Percentiles rank a stretch among this genome's conserved stretches.
Conservation (phyloP, 1,140 invertebrate genomes). For the Leptopilina clavipes region DNA sequence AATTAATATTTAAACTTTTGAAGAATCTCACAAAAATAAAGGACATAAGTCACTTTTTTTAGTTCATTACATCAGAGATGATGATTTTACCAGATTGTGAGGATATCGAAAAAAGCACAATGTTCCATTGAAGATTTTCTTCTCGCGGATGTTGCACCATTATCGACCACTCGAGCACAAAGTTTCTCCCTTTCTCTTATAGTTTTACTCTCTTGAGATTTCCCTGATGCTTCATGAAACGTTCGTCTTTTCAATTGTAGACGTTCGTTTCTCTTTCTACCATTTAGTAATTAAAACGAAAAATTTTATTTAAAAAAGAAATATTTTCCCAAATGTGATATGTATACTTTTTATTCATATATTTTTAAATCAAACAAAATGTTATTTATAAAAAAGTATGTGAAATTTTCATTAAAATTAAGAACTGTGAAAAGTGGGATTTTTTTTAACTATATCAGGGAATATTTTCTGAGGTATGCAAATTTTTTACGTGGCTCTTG, state of each 20-base stretch:
- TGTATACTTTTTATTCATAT: too few relatives aligned
- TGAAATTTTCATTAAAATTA: too few relatives aligned
- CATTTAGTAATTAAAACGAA: not conserved
- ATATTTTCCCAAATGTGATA: too few relatives aligned
- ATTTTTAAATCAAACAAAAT: too few relatives aligned
- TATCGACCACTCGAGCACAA: conserved; percentile 53
- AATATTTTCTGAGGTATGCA: conserved; percentile 12
- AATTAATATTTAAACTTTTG: not conserved
- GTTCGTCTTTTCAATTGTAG: not conserved
- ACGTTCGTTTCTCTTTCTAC: not conserved
- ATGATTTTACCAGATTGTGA: conserved; percentile 41
- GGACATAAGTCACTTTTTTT: conserved; percentile 39
- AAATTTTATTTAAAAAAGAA: too few relatives aligned
- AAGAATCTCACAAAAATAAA: not conserved
- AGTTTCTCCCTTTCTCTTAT: conserved; percentile 41
- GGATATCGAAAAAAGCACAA: conserved; percentile 47
- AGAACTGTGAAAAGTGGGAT: not conserved
- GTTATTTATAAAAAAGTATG: too few relatives aligned
- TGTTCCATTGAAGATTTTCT: conserved; percentile 48
- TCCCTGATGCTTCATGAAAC: conserved; percentile 35
- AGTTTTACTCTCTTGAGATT: conserved; percentile 48
- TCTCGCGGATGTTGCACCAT: conserved; percentile 57
- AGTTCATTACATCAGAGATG: conserved; percentile 45
- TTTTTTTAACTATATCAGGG: not conserved
- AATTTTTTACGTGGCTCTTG: not conserved